Evolutionary conservation across 2,888 invertebrate genomes (phyloP), one percentile per base, ranked within the genome.

Genomic region (Stenurella melanura): DNA sequence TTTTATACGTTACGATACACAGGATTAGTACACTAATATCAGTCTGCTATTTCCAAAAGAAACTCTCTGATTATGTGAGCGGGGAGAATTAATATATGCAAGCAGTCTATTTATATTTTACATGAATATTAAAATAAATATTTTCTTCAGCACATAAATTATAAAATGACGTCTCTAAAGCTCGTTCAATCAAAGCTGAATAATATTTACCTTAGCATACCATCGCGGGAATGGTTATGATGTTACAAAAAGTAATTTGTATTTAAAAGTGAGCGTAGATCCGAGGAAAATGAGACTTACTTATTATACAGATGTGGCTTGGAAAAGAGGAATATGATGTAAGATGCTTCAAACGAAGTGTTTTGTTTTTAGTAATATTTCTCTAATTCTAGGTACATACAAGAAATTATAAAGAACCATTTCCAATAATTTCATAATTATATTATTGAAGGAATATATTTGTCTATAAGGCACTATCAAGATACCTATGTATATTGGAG

Each of bases 101-200:
- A 60, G 21, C 21, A 54, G 4, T 21, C 15, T 56, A 56, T 68
- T 68, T 68, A 56, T 21, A 5, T 21, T 56, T n/a, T 3, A 4
- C 68, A 26, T 21, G 57, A 38, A 57, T 57, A 69, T 69, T 69
- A 69, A 69, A 69, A 58, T 69, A 69, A 69, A 69, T 18, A 69
- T 69, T 69, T 69, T 54, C 21, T 34, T 58, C 18, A 18, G 18
- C 38, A 38, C 30, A 38, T 64, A 64, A 69, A 34, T 69, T 58
- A 58, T 58, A 18, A 69, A 58, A 38, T 57, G 58, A 69, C 57
- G 1, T 34, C 57, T 58, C 34, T 18, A 34, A 18, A 57, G 18
- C 57, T 19, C 58, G 18, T 42, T 64, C 69, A 57, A 69, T 69
- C 57, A 34, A 34, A 58, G 69, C 17, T 42, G 17, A 58, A 69